A percentile compares a stretch with the other conserved stretches of the same genome.
phyloP scores from a whole-genome alignment of 2,113 vertebrate species.

The Oreochromis aureus region DNA sequence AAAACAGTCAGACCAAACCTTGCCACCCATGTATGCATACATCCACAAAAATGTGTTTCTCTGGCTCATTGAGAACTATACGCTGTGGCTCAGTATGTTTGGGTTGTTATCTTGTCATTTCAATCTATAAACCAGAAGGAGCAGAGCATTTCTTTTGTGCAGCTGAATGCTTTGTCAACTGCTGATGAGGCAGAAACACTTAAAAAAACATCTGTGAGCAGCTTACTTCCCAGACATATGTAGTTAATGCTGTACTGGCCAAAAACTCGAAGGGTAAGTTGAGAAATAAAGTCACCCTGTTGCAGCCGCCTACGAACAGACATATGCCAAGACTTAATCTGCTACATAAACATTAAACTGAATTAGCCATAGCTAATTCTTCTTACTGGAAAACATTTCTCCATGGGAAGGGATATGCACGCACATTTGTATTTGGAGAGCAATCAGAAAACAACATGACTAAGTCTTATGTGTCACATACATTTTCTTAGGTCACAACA shows the following conservation, averaged over 20 bases:
- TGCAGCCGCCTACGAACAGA: background rate
- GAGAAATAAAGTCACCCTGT: background rate
- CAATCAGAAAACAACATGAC: accelerated
- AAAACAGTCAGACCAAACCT: background rate
- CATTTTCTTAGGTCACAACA: background rate
- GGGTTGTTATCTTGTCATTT: background rate
- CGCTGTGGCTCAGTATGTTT: background rate
- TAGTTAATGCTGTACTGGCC: background rate
- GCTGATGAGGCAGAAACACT: conserved; percentile 22
- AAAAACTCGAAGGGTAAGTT: background rate
- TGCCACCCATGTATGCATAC: background rate
- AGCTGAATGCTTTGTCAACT: background rate
- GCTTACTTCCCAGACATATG: background rate
- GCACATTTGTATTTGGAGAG: background rate
- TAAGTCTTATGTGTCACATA: background rate
- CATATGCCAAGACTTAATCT: background rate
- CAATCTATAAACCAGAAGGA: background rate
- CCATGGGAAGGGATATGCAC: accelerated
- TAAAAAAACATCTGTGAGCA: background rate
- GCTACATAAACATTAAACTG: background rate
- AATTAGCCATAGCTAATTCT: background rate
- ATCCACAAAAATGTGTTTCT: background rate
- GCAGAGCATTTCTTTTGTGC: background rate
- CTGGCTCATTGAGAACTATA: background rate
- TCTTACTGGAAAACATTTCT: background rate